Evolutionary conservation across 2,113 vertebrate genomes (phyloP).

Genomic region (Bagarius yarrelli): DNA sequence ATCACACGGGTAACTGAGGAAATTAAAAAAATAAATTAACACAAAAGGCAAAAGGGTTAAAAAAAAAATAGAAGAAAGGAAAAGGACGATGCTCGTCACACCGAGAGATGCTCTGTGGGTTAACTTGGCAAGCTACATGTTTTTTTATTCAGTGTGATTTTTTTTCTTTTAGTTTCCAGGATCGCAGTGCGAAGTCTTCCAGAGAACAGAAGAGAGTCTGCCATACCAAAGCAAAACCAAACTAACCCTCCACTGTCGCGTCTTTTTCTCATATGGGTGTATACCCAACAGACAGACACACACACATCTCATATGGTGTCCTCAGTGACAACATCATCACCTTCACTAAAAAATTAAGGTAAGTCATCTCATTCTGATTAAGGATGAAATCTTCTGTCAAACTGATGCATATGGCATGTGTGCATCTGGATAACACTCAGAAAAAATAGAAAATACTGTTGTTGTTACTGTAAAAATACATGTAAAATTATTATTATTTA

Average conservation of each 20-base stretch:
- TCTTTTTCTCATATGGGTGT: conserved; percentile 40
- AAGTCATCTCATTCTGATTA: conserved; percentile 25
- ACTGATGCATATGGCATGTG: background rate
- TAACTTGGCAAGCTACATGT: conserved; percentile 43
- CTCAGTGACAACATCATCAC: conserved; percentile 2
- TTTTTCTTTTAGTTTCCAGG: conserved; percentile 62
- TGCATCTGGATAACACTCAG: background rate
- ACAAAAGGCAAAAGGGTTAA: conserved; percentile 2
- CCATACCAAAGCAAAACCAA: conserved; percentile 45
- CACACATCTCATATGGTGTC: conserved; percentile 2
- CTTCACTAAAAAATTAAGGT: conserved; percentile 35
- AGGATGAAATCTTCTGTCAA: background rate
- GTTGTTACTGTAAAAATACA: background rate
- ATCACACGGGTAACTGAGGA: no score
- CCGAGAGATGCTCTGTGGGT: conserved; percentile 48
- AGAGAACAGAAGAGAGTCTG: conserved; percentile 52
- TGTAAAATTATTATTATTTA: background rate
- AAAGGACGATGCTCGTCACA: conserved; percentile 49
- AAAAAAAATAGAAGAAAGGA: conserved; percentile 18
- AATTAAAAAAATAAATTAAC: background rate
- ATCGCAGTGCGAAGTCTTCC: conserved; percentile 63
- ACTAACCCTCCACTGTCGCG: conserved; percentile 45
- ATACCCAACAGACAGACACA: conserved; percentile 22
- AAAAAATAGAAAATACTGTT: background rate
- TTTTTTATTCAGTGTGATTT: conserved; percentile 45